phyloP scores from a whole-genome alignment of 2,888 invertebrate genomes.

The Acanthoscelides obtectus region DNA sequence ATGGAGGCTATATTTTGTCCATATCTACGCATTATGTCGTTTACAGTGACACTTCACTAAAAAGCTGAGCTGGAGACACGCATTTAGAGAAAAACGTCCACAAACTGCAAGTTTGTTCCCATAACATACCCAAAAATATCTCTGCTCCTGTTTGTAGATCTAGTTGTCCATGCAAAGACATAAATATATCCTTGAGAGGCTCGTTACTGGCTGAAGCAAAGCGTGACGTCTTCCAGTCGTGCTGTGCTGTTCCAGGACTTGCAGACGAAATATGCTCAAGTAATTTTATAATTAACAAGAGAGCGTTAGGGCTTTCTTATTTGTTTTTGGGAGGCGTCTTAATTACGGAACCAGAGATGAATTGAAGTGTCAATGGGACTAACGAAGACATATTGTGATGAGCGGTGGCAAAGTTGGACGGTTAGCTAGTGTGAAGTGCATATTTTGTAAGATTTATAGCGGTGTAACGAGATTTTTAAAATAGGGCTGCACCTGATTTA shows the following conservation, averaged over 20 bases:
- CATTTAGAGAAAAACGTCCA: too few species aligned
- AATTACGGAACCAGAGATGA: not conserved
- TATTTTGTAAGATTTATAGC: too few species aligned
- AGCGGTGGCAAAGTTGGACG: not conserved
- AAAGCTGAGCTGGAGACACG: too few species aligned
- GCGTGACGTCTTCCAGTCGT: slow-evolving; percentile 22
- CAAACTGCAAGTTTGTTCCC: too few species aligned
- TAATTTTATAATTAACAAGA: slow-evolving; percentile 20
- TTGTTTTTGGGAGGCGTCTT: not conserved
- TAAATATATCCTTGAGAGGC: slow-evolving; percentile 11
- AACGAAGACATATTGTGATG: not conserved
- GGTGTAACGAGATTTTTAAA: too few species aligned
- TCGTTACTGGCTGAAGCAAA: slow-evolving; percentile 24
- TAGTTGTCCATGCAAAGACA: not conserved
- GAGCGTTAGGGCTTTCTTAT: not conserved
- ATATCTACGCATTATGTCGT: too few species aligned
- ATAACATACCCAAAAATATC: not conserved
- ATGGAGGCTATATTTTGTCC: too few species aligned
- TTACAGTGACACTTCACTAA: too few species aligned
- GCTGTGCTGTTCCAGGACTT: slow-evolving; percentile 17
- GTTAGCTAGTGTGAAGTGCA: not conserved
- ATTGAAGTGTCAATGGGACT: not conserved
- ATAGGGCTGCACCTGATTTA: too few species aligned
- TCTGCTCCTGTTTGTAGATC: not conserved
- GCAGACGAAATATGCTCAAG: slow-evolving; percentile 18